Evolutionary conservation across 2,797 vertebrate species (phyloP).

Genomic region (Distichodus sexfasciatus): DNA sequence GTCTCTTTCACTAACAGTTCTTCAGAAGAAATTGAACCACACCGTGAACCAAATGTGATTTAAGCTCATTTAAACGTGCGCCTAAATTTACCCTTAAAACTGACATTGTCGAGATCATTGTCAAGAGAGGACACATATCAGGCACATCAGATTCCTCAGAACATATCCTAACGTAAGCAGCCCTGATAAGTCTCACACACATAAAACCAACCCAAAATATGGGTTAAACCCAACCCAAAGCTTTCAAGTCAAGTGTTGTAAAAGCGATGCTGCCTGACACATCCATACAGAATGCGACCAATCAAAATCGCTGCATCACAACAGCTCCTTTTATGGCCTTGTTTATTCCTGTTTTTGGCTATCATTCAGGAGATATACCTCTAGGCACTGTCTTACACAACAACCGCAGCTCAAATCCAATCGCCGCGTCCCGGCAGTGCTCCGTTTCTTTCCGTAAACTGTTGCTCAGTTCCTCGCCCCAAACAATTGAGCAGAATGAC

Average conservation of each 20-base stretch:
- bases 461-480: neutral
- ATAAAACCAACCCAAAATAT: neutral
- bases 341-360: constrained; percentile 48
- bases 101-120: too few species aligned
- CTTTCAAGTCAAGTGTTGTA: neutral
- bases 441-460: constrained; percentile 30
- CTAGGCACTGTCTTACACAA: constrained; percentile 42
- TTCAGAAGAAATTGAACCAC: too few species aligned
- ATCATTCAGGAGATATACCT: constrained; percentile 32
- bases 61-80: too few species aligned
- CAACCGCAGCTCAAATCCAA: constrained; percentile 27
- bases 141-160: too few species aligned
- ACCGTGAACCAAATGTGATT: too few species aligned
- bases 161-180: too few species aligned
- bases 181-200: neutral
- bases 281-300: constrained; percentile 31
- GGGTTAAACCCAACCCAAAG: neutral
- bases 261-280: constrained; percentile 5
- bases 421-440: constrained; percentile 15
- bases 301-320: constrained; percentile 27
- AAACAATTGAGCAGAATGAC: constrained; percentile 19
- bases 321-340: constrained; percentile 29
- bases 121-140: too few species aligned
- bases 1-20: too few species aligned
- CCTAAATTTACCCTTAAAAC: too few species aligned